Conservation (phyloP, 2,113 vertebrate species). For the Indicator indicator region DNA sequence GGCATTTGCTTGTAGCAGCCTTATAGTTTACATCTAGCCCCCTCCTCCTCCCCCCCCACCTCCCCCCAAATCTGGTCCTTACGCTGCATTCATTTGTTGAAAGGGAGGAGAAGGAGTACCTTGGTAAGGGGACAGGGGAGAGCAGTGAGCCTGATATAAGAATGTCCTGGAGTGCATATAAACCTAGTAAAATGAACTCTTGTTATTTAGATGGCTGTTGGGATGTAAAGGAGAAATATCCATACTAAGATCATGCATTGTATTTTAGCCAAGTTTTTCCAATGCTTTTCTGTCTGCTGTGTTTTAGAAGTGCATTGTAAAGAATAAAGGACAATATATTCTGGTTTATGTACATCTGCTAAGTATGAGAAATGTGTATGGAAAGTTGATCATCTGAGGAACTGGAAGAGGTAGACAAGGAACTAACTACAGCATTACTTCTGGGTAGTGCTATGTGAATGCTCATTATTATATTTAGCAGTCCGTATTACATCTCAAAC, state of each 20-base stretch:
- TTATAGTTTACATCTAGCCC: neutral
- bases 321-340: neutral
- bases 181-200: neutral
- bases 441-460: neutral
- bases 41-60: rapidly evolving
- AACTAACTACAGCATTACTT: neutral
- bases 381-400: neutral
- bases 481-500: neutral
- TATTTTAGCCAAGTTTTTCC: slow-evolving; percentile 22
- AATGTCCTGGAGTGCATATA: neutral
- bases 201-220: slow-evolving; percentile 13
- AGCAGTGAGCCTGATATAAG: neutral
- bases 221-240: slow-evolving; percentile 15
- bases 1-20: neutral
- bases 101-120: neutral
- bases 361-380: neutral
- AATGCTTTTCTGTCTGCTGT: neutral
- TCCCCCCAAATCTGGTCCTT: neutral
- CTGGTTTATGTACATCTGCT: neutral
- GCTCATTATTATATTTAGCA: neutral
- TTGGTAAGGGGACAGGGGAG: neutral
- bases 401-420: neutral
- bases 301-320: slow-evolving; percentile 1
- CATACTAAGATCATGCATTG: neutral
- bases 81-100: neutral